Conservation (phyloP, 1,140 invertebrate species). For the Pseudomyrmex pallidus region DNA sequence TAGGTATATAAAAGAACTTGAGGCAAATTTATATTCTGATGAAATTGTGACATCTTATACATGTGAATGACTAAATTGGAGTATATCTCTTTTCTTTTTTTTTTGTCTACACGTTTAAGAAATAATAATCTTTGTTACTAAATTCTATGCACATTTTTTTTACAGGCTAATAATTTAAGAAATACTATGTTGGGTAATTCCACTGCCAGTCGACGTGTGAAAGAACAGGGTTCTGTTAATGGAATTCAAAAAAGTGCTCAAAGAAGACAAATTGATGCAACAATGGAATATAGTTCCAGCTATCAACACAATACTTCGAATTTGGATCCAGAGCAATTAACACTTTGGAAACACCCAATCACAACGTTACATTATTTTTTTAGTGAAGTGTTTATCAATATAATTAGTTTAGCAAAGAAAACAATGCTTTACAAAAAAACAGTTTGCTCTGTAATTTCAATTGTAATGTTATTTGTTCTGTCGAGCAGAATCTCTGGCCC, state of each 20-base stretch:
- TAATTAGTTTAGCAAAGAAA: slow-evolving; percentile 86
- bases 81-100: too few relatives aligned
- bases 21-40: too few relatives aligned
- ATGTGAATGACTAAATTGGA: too few relatives aligned
- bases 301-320: slow-evolving; percentile 66
- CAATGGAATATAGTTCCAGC: slow-evolving; percentile 60
- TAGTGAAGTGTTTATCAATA: slow-evolving; percentile 89
- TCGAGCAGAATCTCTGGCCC: slow-evolving; percentile 86
- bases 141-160: slow-evolving; percentile 47
- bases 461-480: slow-evolving; percentile 82
- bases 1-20: too few relatives aligned
- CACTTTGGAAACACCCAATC: slow-evolving; percentile 94
- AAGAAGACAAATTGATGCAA: slow-evolving; percentile 58
- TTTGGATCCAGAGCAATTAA: slow-evolving; percentile 88
- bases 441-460: slow-evolving; percentile 81
- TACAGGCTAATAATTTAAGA: slow-evolving; percentile 78
- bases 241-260: slow-evolving; percentile 75
- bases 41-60: too few relatives aligned
- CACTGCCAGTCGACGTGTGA: slow-evolving; percentile 78
- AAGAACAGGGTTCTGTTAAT: slow-evolving; percentile 78
- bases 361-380: slow-evolving; percentile 94
- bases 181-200: slow-evolving; percentile 79
- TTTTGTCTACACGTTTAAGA: too few relatives aligned
- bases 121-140: neutral
- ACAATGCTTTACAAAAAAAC: slow-evolving; percentile 79